Base-by-base conservation (phyloP, 2,888 invertebrate genomes). In the Helicoverpa assulta region DNA sequence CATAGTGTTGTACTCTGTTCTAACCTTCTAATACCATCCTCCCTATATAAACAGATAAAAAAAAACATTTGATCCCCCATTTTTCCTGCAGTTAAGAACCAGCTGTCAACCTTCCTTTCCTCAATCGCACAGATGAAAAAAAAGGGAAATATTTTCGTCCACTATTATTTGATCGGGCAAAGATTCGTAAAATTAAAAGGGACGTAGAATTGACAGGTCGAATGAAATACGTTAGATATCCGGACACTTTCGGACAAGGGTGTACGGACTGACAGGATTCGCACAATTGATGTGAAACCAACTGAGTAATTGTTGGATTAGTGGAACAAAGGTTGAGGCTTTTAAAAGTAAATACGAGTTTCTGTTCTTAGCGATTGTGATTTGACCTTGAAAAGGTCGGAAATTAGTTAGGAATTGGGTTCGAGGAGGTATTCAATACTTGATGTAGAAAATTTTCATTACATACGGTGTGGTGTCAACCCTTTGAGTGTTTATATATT, bases 181-280 rank as follows among this genome's bases (percentile, higher is more conserved):
- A 70, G 72, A 70, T 78, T 72, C 69, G 50, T 67, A 54, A 82
- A 82, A 84, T 82, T 84, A 78, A 81, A 84, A 63, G 61, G 76
- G 76, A 71, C 67, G 26, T 60, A 8, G 57, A 69, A 74, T 73
- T 78, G 84, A 71, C 80, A 74, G 77, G 57, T 69, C 43, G 63
- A 62, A 70, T 69, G 72, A 71, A 81, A 84, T 78, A 70, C 59
- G 67, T 33, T 61, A 8, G 68, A 56, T 71, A 65, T 65, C 69
- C 55, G 70, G 61, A 78, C 64, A 72, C n/a, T 55, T 62, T 53
- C 37, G 51, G 78, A 79, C 76, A 51, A 66, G 75, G 77, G 78
- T 70, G 51, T 55, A 61, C 52, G 33, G 26, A 58, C 51, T 65
- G 73, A 72, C 82, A 76, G 50, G 60, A 53, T 78, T 64, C 43